A percentile compares a stretch with the other conserved stretches of the same genome.
phyloP scores from a whole-genome alignment of 2,797 vertebrate species.

The Gambelia wislizenii region DNA sequence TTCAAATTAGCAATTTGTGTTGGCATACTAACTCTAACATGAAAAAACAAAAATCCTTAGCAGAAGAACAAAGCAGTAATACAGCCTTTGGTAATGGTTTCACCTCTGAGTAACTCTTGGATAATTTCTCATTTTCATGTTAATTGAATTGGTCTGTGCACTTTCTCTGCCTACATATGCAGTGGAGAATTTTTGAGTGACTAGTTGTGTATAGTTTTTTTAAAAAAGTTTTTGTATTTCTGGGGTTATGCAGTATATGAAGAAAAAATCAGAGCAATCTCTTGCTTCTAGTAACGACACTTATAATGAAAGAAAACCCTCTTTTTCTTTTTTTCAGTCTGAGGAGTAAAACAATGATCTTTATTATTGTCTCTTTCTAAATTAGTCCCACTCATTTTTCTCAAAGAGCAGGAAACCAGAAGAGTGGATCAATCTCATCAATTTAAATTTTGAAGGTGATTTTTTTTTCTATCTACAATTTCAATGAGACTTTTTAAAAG shows the following conservation, averaged over 20 bases:
- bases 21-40: too few relatives aligned
- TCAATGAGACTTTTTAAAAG: constrained; percentile 42
- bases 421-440: constrained; percentile 32
- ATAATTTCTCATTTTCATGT: too few relatives aligned
- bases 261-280: background rate
- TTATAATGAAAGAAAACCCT: background rate
- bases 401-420: constrained; percentile 17
- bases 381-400: constrained; percentile 23
- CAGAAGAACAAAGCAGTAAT: too few relatives aligned
- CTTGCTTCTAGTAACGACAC: background rate
- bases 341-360: background rate
- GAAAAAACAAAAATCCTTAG: too few relatives aligned
- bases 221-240: background rate
- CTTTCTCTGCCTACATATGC: too few relatives aligned
- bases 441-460: constrained; percentile 30
- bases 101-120: too few relatives aligned
- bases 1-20: too few relatives aligned
- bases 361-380: constrained; percentile 11
- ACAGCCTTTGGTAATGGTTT: too few relatives aligned
- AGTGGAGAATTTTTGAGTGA: too few relatives aligned
- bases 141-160: too few relatives aligned
- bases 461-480: background rate
- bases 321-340: background rate
- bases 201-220: too few relatives aligned
- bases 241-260: background rate